Conservation (phyloP, 2,888 invertebrate genomes). For the Julus scandinavius region DNA sequence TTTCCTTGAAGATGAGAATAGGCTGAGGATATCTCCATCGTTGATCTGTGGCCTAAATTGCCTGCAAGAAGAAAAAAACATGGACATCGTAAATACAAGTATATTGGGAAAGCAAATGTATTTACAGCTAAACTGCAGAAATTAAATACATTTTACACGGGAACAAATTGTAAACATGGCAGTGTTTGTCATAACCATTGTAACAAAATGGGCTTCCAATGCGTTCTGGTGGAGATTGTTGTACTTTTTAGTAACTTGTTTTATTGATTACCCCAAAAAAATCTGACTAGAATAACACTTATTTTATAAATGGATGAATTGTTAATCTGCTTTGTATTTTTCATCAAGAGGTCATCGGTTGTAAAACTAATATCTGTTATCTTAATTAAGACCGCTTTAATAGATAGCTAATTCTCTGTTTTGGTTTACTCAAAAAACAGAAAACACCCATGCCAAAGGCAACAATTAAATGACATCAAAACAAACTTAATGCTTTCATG, state of each 20-base stretch:
- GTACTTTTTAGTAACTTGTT: no score
- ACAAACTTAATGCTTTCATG: constrained; percentile 8
- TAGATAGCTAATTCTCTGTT: neutral
- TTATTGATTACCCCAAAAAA: no score
- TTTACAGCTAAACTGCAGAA: neutral
- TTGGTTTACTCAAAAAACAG: no score
- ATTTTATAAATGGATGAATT: no score
- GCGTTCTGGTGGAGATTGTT: no score
- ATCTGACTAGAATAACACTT: no score
- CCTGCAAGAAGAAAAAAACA: neutral
- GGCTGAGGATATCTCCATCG: constrained; percentile 43
- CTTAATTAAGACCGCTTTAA: neutral
- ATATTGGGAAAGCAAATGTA: neutral
- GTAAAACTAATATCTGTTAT: neutral
- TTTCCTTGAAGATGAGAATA: constrained; percentile 47
- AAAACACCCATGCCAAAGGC: neutral
- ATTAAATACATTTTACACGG: no score
- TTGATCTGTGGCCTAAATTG: constrained; percentile 48
- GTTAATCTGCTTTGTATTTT: no score
- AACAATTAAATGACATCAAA: neutral
- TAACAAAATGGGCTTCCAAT: no score
- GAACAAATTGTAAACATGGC: no score
- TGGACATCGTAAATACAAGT: neutral
- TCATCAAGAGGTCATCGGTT: neutral
- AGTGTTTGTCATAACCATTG: no score